Conservation (phyloP, 53 echinoderm and acorn worm species). For the Echinometra lucunter region DNA sequence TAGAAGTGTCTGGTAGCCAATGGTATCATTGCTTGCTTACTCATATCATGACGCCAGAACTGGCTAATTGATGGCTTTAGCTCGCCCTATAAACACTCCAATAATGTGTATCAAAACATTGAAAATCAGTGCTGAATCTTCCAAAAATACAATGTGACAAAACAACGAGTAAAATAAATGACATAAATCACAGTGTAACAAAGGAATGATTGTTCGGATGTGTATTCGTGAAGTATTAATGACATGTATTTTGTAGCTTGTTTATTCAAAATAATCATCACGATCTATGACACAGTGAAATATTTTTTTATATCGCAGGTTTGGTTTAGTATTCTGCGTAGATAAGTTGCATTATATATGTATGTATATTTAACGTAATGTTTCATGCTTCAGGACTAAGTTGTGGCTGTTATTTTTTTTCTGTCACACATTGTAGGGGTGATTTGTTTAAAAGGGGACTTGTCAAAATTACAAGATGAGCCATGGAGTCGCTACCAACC, state of each 20-base stretch:
- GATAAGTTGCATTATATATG: background rate
- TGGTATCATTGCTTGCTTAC: background rate
- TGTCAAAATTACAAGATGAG: background rate
- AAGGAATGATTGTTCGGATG: background rate
- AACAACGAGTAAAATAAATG: background rate
- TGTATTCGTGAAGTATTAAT: background rate
- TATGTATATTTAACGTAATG: background rate
- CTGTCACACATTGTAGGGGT: constrained; percentile 3
- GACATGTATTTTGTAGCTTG: background rate
- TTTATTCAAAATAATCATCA: no score
- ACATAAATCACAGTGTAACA: background rate
- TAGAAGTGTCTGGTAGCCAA: constrained; percentile 56
- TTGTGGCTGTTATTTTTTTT: background rate
- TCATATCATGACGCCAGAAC: constrained; percentile 16
- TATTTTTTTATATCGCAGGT: background rate
- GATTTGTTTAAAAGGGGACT: background rate
- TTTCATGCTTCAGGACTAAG: background rate
- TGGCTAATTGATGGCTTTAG: background rate
- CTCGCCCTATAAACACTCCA: background rate
- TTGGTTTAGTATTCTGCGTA: no score
- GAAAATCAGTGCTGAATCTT: background rate
- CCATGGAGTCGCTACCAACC: background rate
- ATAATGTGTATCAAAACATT: constrained; percentile 26
- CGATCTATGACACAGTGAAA: background rate
- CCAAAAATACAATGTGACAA: background rate